Percentiles rank a stretch among this genome's conserved stretches.
Conservation (phyloP, 2,888 invertebrate genomes). For the Drosophila rellima region DNA sequence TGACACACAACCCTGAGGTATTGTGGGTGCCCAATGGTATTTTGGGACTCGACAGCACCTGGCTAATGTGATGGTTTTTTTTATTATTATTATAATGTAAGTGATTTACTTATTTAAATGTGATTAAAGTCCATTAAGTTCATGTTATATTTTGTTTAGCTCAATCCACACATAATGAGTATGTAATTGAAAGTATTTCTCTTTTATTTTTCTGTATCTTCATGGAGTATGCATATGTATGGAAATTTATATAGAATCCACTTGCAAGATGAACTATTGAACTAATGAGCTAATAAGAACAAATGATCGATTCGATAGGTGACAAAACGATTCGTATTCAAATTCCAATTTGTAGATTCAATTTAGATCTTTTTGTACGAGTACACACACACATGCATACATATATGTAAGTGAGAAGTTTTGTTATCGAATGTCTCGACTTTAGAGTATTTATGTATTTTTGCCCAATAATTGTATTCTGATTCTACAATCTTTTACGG, state of each 20-base stretch:
- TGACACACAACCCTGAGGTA: slow-evolving; percentile 49
- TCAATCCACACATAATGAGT: slow-evolving; percentile 33
- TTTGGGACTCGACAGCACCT: slow-evolving; percentile 32
- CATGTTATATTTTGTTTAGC: slow-evolving; percentile 15
- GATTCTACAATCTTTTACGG: slow-evolving; percentile 28
- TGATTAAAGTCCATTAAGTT: slow-evolving; percentile 46
- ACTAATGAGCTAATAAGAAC: slow-evolving; percentile 19
- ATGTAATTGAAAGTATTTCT: slow-evolving; percentile 19
- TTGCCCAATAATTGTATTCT: slow-evolving; percentile 24
- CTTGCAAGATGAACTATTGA: slow-evolving; percentile 22
- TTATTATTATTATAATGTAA: slow-evolving; percentile 25
- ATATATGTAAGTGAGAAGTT: slow-evolving; percentile 27
- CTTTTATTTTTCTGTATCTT: neutral
- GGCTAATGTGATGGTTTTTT: slow-evolving; percentile 55
- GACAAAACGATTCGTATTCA: slow-evolving; percentile 23
- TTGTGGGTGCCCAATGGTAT: slow-evolving; percentile 10
- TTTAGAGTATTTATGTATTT: slow-evolving; percentile 27
- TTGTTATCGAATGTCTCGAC: slow-evolving; percentile 22
- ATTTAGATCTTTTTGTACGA: slow-evolving; percentile 14
- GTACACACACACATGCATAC: slow-evolving; percentile 51
- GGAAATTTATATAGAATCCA: slow-evolving; percentile 19
- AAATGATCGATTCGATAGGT: slow-evolving; percentile 23
- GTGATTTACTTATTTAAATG: slow-evolving; percentile 26
- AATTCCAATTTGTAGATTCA: slow-evolving; percentile 10
- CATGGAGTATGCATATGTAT: slow-evolving; percentile 21